Evolutionary conservation across 2,797 vertebrate species (phyloP), one percentile per base, ranked within the genome.

Genomic region (Astyanax mexicanus): DNA sequence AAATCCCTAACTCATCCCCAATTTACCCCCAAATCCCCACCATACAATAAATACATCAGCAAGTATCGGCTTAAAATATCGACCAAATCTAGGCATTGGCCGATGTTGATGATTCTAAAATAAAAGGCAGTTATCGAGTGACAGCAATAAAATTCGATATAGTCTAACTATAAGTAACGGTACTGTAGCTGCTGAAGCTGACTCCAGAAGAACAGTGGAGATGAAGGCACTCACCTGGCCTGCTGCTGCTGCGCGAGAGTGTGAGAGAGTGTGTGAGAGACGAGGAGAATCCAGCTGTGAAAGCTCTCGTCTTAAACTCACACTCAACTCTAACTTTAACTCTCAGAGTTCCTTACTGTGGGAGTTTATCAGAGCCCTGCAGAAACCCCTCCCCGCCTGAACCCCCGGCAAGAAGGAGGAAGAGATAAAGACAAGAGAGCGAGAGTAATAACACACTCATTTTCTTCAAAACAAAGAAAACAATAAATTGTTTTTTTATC

Each of bases 371-470:
- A 54, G 70, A 58, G 57, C 55, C 67, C 74, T 45, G 27, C 32
- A 69, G 27, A 80, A 69, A 75, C 58, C 64, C 71, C 81, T 79
- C 80, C 81, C 74, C 64, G 68, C 44, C 58, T 60, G 69, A 67
- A 23, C 40, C 42, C 21, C 12, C 47, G 60, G 75, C 51, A 35
- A 61, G 67, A 51, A 66, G n/a, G 52, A n/a, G 27, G 64, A 75
- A 40, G 73, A 68, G 25, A 51, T 27, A 42, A 29, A n/a, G n/a
- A n/a, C n/a, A n/a, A n/a, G n/a, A n/a, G n/a, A n/a, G n/a, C n/a
- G 49, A 42, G n/a, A n/a, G n/a, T n/a, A n/a, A n/a, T n/a, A n/a
- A n/a, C n/a, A n/a, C n/a, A n/a, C n/a, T n/a, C n/a, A n/a, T n/a
- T n/a, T n/a, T n/a, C n/a, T n/a, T n/a, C n/a, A n/a, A n/a, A n/a